Percentiles rank a stretch among this genome's conserved stretches.
These are phyloP conservation scores for Columbina picui DNA, from an alignment of 2,113 vertebrate species.

Conservation along the genomic window DNA sequence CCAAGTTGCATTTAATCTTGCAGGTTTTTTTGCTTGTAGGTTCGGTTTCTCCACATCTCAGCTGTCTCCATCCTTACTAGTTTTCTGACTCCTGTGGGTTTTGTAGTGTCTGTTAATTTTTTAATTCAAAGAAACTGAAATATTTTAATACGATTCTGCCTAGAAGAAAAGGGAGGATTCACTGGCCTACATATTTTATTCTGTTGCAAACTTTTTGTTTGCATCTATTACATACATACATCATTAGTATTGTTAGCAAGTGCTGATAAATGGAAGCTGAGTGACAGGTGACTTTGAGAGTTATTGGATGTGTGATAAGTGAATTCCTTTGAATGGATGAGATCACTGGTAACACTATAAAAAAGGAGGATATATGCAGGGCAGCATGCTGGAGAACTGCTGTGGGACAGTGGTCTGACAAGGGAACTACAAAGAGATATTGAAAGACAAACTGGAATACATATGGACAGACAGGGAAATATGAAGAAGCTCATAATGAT, in stretches of 20 bases:
- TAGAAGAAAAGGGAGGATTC: background rate
- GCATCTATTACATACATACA: fast-evolving
- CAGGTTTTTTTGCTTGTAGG: background rate
- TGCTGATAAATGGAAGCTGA: background rate
- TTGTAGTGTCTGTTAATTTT: background rate
- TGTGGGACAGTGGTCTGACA: background rate
- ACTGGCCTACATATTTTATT: background rate
- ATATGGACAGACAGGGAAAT: background rate
- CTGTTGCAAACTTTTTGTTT: background rate
- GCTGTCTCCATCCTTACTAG: background rate
- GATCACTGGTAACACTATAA: background rate
- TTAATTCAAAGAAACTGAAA: background rate
- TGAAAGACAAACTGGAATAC: background rate
- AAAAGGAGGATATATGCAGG: background rate
- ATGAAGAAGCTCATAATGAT: background rate
- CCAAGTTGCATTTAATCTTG: background rate
- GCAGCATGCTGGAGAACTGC: background rate
- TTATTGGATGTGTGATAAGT: background rate
- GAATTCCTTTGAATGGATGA: background rate
- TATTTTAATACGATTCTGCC: background rate
- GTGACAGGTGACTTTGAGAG: background rate
- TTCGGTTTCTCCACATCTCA: background rate
- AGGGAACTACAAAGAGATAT: background rate
- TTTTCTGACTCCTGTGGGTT: background rate
- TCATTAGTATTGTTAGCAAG: background rate